Evolutionary conservation across 1,140 invertebrate species (phyloP), one percentile per base, ranked within the genome.

Genomic region (Trypoxylus dichotomus): DNA sequence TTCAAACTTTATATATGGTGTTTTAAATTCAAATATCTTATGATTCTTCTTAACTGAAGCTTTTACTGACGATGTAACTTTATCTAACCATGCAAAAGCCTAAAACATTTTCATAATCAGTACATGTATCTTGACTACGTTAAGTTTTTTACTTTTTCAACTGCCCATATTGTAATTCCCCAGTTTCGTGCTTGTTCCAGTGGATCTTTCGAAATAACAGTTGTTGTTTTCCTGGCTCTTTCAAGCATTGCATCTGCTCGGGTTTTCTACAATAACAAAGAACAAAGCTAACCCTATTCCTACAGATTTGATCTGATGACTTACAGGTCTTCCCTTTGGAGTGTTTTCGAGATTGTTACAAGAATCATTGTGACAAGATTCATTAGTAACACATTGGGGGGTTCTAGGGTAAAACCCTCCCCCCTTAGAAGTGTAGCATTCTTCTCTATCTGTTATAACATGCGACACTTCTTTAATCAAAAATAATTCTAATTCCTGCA

Each of bases 201-300:
- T 77, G 88, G 88, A 88, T 88, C 87, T 82, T 87, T 86, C 82
- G 85, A 87, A 83, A 87, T 86, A 78, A 79, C 63, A 32, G 83
- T 83, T 83, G 89, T 87, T 84, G 87, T 86, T 84, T 87, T 86
- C 77, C 86, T 87, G 84, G 87, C 87, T 85, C 89, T 88, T 88
- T 92, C 90, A 86, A 92, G 89, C 89, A 92, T 92, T 84, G 91
- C 91, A 90, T 92, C 91, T 81, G 89, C 90, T 80, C 91, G 90
- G 76, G 90, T 89, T 88, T 90, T 90, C 88, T 89, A 76, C 76
- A 82, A 80, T 58, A 79, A 72, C 32, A 37, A 76, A 74, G 0
- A 75, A 76, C 24, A 32, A 27, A 63, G 15, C 24, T 68, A 15
- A 58, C 24, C 8, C 13, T 10, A 37, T 29, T 74, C 7, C n/a